Base-by-base conservation (phyloP, 2,113 vertebrate genomes). In the Pholis gunnellus region DNA sequence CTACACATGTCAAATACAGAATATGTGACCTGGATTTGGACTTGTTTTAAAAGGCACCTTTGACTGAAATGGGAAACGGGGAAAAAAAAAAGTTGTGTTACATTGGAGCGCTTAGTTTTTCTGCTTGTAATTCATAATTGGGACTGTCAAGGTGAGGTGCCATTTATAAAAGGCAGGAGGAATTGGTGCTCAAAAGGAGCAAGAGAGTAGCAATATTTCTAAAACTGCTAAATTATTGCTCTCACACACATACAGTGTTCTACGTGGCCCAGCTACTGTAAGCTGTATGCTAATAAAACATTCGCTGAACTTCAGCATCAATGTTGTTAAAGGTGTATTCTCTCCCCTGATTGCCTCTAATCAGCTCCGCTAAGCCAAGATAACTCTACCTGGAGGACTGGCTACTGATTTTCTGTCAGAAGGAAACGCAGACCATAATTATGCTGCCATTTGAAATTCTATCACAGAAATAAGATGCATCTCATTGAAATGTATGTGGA, bases 361-460 rank as follows among this genome's bases (percentile, higher is more conserved):
- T 94, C 90, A 94, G 93, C 93, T 92, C 86, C 46, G 63, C 89
- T 93, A 86, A 87, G 84, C 81, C 80, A 59, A 84, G 88, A 88
- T 86, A 80, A 86, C 89, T 94, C 91, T 83, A 93, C 92, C 92
- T 92, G 87, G 92, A 94, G 92, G 82, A 91, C 79, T 14, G 75
- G 89, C 91, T 94, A 94, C 90, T 93, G 93, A 94, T 95, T 95
- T 95, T 93, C 93, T 94, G 92, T 95, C 93, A 94, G 80, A 76
- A 36, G 78, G 79, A 91, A 92, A 94, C 83, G 87, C 91, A 89
- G 83, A 82, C 88, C 85, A 84, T 94, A 94, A 95, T 94, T 95
- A 95, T 93, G 81, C 88, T 90, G 88, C 91, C 91, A 92, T 95
- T 93, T 94, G 91, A 93, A 93, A 95, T 94, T 94, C 91, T 89